These are phyloP conservation scores for Ophonus ardosiacus DNA, from an alignment of 2,888 invertebrate species.

Conservation along the genomic window DNA sequence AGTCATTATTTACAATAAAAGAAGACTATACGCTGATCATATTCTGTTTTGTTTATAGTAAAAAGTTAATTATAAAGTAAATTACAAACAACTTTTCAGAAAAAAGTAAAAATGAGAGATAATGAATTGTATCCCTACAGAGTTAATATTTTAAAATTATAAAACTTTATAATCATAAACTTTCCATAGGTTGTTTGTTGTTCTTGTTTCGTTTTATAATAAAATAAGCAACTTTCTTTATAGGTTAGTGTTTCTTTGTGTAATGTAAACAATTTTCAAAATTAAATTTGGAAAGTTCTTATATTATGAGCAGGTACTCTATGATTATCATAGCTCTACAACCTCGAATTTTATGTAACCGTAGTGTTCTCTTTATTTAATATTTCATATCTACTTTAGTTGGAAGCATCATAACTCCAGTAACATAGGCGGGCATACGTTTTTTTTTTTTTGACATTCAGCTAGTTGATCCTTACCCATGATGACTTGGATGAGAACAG, in stretches of 20 bases:
- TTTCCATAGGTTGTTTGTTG: neutral
- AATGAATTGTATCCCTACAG: neutral
- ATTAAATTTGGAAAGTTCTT: slow-evolving; percentile 1
- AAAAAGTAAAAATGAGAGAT: neutral
- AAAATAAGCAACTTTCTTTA: neutral
- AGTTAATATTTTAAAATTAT: neutral
- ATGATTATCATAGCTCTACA: neutral
- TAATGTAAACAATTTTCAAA: neutral
- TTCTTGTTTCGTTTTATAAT: neutral
- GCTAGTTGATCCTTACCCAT: too few species aligned
- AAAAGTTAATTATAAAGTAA: too few species aligned
- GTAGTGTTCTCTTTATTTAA: slow-evolving; percentile 29
- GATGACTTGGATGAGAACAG: too few species aligned
- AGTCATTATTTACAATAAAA: too few species aligned
- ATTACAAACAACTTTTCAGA: too few species aligned
- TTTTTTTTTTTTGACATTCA: too few species aligned
- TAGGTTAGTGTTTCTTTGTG: neutral
- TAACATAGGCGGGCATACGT: neutral
- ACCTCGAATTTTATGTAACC: neutral
- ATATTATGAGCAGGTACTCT: neutral
- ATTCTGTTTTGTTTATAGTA: too few species aligned
- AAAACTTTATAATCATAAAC: neutral
- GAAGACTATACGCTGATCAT: too few species aligned
- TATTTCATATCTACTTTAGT: slow-evolving; percentile 16
- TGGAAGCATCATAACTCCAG: neutral